Percentiles rank a stretch among this genome's conserved stretches.
These are phyloP conservation scores for Hypomesus transpacificus DNA, from an alignment of 2,113 vertebrate genomes.

Conservation along the genomic window DNA sequence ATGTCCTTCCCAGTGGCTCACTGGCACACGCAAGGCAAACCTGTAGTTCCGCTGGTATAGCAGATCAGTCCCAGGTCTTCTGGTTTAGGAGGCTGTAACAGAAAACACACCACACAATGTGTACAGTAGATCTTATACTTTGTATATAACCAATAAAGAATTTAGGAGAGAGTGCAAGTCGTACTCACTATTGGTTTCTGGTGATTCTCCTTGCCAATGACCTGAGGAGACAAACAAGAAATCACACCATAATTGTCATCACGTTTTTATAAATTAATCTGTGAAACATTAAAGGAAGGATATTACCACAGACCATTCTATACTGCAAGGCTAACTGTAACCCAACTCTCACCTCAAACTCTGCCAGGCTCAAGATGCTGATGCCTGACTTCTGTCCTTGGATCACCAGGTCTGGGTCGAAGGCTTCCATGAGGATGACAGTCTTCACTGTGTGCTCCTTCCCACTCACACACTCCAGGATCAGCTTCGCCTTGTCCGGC, in stretches of 20 bases:
- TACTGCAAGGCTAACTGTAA: no score
- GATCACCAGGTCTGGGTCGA: slow-evolving; percentile 74
- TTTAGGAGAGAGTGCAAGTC: not conserved
- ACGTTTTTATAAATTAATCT: no score
- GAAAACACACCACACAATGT: not conserved
- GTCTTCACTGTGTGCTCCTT: slow-evolving; percentile 75
- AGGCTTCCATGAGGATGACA: slow-evolving; percentile 83
- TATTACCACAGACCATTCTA: no score
- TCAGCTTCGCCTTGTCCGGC: slow-evolving; percentile 78
- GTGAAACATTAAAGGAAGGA: no score
- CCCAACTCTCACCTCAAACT: slow-evolving; percentile 76
- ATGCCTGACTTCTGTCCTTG: slow-evolving; percentile 77
- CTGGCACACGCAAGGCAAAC: slow-evolving; percentile 20
- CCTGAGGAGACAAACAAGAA: slow-evolving; percentile 62
- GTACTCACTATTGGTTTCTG: slow-evolving; percentile 77
- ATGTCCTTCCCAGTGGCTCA: no score
- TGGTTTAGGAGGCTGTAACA: slow-evolving; percentile 68
- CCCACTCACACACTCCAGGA: slow-evolving; percentile 76
- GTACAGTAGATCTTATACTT: not conserved
- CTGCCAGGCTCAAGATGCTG: slow-evolving; percentile 79
- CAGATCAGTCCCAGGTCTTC: slow-evolving; percentile 75
- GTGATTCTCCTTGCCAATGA: slow-evolving; percentile 76
- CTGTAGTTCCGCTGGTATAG: slow-evolving; percentile 81
- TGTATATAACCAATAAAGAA: not conserved
- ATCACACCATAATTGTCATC: not conserved